Percentiles rank a stretch among this genome's conserved stretches.
These are phyloP conservation scores for Pleuronectes platessa DNA, from an alignment of 2,113 vertebrate species.

Conservation along the genomic window DNA sequence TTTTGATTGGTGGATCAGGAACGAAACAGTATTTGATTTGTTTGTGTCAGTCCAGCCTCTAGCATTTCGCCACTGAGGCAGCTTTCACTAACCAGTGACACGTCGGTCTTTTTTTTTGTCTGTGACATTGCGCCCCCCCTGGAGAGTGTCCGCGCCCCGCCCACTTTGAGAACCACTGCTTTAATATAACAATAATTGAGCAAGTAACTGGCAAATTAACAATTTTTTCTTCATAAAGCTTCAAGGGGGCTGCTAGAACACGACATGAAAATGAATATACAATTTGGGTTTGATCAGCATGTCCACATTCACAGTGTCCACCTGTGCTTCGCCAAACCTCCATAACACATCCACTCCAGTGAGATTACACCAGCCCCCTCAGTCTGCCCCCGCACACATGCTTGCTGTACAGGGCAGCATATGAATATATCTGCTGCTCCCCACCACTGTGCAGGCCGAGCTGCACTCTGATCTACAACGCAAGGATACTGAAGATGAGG, in stretches of 20 bases:
- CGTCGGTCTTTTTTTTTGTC: too few species aligned
- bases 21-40: too few species aligned
- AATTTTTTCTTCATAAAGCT: not conserved
- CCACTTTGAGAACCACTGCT: not conserved
- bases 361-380: slow-evolving; percentile 66
- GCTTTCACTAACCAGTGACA: too few species aligned
- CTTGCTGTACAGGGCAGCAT: slow-evolving; percentile 54
- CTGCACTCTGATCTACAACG: slow-evolving; percentile 29
- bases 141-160: too few species aligned
- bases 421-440: slow-evolving; percentile 51
- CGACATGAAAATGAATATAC: not conserved
- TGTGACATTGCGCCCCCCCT: too few species aligned
- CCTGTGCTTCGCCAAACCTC: slow-evolving; percentile 57
- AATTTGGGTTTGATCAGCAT: slow-evolving; percentile 24
- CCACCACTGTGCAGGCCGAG: slow-evolving; percentile 29
- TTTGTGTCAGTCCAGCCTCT: too few species aligned
- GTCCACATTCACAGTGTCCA: slow-evolving; percentile 40
- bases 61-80: too few species aligned
- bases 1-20: too few species aligned
- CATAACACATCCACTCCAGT: slow-evolving; percentile 57
- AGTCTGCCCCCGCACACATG: slow-evolving; percentile 66
- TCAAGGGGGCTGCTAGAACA: not conserved
- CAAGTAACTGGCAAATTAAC: not conserved
- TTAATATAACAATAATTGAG: not conserved
- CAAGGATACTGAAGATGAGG: slow-evolving; percentile 53